A percentile compares a stretch with the other conserved stretches of the same genome.
These are phyloP conservation scores for Enteromius trimaculatus DNA, from an alignment of 2,797 vertebrate species.

Conservation along the genomic window DNA sequence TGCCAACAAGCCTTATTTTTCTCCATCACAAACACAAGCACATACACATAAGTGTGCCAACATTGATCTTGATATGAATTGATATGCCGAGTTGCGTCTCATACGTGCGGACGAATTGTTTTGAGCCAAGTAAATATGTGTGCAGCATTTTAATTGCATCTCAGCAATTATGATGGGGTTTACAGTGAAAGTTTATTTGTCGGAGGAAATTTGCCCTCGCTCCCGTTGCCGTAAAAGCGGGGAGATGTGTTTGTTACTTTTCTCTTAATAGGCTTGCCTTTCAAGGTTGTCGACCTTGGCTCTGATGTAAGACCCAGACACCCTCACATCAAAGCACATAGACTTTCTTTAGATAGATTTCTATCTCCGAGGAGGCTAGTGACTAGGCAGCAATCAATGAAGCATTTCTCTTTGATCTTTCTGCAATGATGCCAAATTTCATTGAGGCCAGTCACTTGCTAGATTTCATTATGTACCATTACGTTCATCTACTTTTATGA, in stretches of 20 bases:
- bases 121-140: constrained; percentile 37
- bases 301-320: constrained; percentile 85
- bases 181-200: constrained; percentile 50
- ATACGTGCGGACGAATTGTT: constrained; percentile 38
- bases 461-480: constrained; percentile 62
- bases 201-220: constrained; percentile 30
- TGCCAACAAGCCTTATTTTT: constrained; percentile 78
- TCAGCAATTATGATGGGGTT: constrained; percentile 26
- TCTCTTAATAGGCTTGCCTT: constrained; percentile 81
- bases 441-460: constrained; percentile 59
- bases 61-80: constrained; percentile 33
- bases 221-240: constrained; percentile 48
- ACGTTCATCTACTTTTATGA: constrained; percentile 55
- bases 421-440: constrained; percentile 64
- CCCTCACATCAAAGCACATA: constrained; percentile 79
- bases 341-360: constrained; percentile 67
- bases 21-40: constrained; percentile 29
- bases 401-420: constrained; percentile 72
- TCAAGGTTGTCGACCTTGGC: constrained; percentile 80
- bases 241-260: constrained; percentile 71
- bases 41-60: constrained; percentile 24
- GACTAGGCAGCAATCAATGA: constrained; percentile 78
- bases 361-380: constrained; percentile 79
- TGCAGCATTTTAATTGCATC: constrained; percentile 51
- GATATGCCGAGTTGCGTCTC: neutral